Conservation (phyloP, 1,140 invertebrate species). For the Drepana arcuata region DNA sequence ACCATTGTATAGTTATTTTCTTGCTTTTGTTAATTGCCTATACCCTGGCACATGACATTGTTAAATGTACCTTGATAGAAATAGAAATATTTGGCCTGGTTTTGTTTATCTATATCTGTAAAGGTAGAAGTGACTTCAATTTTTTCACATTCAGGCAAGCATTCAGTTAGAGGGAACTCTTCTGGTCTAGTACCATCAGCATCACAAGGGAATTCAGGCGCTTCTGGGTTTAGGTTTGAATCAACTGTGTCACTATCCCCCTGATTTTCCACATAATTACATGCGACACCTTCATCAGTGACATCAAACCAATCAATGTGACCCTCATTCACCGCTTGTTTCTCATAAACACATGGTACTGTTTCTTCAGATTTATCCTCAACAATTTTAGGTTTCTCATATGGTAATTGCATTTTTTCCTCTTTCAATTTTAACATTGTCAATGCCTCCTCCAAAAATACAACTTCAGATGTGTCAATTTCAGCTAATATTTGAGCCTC, state of each 20-base stretch:
- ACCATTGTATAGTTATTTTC: background rate
- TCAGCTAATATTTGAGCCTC: conserved; percentile 74
- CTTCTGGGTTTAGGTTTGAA: conserved; percentile 43
- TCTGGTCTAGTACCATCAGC: conserved; percentile 24
- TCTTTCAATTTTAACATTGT: conserved; percentile 44
- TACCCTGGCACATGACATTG: too few relatives aligned
- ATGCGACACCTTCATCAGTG: conserved; percentile 41
- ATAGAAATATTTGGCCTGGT: conserved; percentile 79
- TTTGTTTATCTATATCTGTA: conserved; percentile 47
- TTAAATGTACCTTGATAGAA: conserved; percentile 92
- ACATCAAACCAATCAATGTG: conserved; percentile 64
- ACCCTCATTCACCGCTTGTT: conserved; percentile 37
- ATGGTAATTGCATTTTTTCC: conserved; percentile 28
- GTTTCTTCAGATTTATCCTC: conserved; percentile 13
- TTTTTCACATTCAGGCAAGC: conserved; percentile 14
- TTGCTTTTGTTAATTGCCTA: conserved; percentile 1
- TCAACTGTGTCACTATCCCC: conserved; percentile 8
- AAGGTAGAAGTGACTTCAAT: conserved; percentile 21
- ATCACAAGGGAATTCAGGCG: conserved; percentile 31
- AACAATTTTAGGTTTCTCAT: conserved; percentile 20
- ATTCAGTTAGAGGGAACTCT: conserved; percentile 39
- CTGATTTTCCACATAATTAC: conserved; percentile 35
- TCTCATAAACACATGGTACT: conserved; percentile 41
- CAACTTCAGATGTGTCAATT: conserved; percentile 84
- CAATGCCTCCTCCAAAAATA: conserved; percentile 87